A percentile compares a stretch with the other conserved stretches of the same genome.
These are phyloP conservation scores for Aphelenchoides avenae DNA, from an alignment of 1,140 invertebrate species.

Conservation along the genomic window DNA sequence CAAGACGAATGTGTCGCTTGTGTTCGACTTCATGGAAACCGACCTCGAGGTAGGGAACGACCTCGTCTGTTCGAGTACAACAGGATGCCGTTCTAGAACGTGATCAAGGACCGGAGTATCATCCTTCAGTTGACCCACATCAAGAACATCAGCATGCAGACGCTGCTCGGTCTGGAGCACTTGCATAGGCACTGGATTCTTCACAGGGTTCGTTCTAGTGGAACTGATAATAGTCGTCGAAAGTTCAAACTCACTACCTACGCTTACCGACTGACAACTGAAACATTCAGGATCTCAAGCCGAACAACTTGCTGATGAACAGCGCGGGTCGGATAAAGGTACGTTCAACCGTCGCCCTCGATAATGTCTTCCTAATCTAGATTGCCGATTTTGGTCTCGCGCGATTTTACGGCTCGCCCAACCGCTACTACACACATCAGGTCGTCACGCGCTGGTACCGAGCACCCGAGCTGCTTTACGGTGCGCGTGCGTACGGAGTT, in stretches of 20 bases:
- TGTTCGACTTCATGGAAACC: conserved; percentile 99
- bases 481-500: conserved; percentile 84
- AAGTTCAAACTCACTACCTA: too few relatives aligned
- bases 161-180: conserved; percentile 87
- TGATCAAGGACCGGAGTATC: conserved; percentile 69
- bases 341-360: conserved; percentile 23
- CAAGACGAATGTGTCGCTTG: conserved; percentile 94
- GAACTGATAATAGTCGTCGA: conserved; percentile 1
- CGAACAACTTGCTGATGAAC: conserved; percentile 95
- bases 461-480: conserved; percentile 85
- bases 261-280: too few relatives aligned
- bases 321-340: conserved; percentile 81
- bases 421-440: conserved; percentile 91
- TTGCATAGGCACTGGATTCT: conserved; percentile 93
- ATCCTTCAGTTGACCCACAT: conserved; percentile 86
- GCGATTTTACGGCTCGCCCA: conserved; percentile 92
- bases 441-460: conserved; percentile 77
- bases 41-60: conserved; percentile 85
- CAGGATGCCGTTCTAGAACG: conserved; percentile 59
- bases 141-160: conserved; percentile 92
- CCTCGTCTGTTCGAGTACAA: too few relatives aligned
- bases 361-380: too few relatives aligned
- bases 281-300: conserved; percentile 89
- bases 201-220: conserved; percentile 69
- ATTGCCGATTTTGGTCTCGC: conserved; percentile 93